Conservation (phyloP, 2,113 vertebrate species). For the Columba janthina region DNA sequence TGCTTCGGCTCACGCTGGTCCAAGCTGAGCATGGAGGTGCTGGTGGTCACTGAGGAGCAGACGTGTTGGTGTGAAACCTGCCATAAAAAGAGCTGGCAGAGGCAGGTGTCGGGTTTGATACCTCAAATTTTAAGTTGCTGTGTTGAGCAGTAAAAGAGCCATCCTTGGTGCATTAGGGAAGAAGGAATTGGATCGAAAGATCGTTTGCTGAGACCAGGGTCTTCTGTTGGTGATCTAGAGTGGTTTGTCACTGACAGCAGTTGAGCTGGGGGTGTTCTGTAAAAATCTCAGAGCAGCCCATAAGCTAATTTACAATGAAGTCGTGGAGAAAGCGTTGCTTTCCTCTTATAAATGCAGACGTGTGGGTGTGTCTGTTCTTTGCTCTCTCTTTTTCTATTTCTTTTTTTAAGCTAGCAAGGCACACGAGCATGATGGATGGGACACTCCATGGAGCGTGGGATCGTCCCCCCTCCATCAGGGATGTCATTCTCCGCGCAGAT, state of each 20-base stretch:
- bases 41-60: not conserved
- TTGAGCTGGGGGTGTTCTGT: not conserved
- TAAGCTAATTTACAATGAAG: not conserved
- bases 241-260: not conserved
- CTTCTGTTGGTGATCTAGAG: not conserved
- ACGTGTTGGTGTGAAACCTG: not conserved
- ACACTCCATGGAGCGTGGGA: not conserved
- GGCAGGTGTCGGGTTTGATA: not conserved
- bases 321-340: not conserved
- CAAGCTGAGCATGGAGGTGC: accelerated
- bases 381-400: not conserved
- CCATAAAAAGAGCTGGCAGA: not conserved
- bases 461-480: not conserved
- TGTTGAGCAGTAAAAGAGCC: not conserved
- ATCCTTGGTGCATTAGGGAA: not conserved
- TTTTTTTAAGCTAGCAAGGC: conserved; percentile 25
- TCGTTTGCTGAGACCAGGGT: not conserved
- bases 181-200: not conserved
- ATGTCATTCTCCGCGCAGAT: not conserved
- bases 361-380: conserved; percentile 26
- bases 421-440: not conserved
- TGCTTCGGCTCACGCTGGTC: not conserved
- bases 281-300: not conserved
- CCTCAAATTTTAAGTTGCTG: not conserved
- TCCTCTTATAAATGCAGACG: conserved; percentile 30